phyloP scores from a whole-genome alignment of 2,113 vertebrate genomes.

The Nematolebias whitei region DNA sequence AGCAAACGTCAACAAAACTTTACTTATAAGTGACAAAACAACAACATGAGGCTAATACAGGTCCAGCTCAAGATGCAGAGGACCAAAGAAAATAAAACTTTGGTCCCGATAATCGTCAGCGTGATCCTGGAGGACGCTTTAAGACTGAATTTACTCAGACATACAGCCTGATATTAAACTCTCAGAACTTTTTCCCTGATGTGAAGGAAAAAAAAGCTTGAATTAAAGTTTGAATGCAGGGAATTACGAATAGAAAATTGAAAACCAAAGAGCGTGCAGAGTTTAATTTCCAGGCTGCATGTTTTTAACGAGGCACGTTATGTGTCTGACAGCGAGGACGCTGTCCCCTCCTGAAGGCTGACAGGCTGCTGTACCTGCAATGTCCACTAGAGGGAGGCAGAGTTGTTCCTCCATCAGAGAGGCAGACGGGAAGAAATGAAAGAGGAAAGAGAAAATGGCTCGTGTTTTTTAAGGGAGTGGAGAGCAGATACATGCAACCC shows the following conservation, averaged over 20 bases:
- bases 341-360: conserved; percentile 25
- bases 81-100: background rate
- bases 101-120: conserved; percentile 6
- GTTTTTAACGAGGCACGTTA: conserved; percentile 39
- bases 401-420: conserved; percentile 10
- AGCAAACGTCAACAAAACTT: conserved; percentile 1
- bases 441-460: conserved; percentile 4
- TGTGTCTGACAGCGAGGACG: conserved; percentile 37
- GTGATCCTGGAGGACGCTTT: background rate
- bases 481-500: conserved; percentile 36
- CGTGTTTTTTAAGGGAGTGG: conserved; percentile 18
- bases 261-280: conserved; percentile 8
- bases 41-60: background rate
- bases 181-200: background rate
- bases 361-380: conserved; percentile 8
- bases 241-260: too few relatives aligned
- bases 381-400: conserved; percentile 46
- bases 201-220: background rate
- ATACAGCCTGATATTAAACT: conserved; percentile 11
- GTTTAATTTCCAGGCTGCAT: conserved; percentile 31
- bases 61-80: conserved; percentile 20
- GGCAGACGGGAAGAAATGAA: background rate
- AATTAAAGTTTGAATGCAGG: too few relatives aligned
- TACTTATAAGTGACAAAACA: background rate
- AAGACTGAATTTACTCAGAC: conserved; percentile 5